Evolutionary conservation across 2,113 vertebrate species (phyloP).

Genomic region (Rhinopomastus cyanomelas): DNA sequence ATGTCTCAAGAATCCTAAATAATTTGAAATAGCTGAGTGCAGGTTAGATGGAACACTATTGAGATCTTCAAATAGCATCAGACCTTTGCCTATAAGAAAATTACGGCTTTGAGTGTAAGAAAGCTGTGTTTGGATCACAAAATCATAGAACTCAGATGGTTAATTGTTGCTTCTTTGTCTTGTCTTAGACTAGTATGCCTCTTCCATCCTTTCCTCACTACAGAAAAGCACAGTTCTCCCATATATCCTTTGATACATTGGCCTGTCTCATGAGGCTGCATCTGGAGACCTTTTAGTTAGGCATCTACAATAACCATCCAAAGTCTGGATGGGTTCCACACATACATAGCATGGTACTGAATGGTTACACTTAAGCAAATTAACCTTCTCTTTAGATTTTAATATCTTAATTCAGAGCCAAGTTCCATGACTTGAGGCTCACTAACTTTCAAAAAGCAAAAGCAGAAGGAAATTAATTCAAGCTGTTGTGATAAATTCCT

Average conservation of each 20-base stretch:
- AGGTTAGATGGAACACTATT: not conserved
- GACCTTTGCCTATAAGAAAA: not conserved
- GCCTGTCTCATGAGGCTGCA: not conserved
- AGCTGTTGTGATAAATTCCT: not conserved
- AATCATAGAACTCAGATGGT: not conserved
- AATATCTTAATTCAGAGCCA: not conserved
- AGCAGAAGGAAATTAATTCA: not conserved
- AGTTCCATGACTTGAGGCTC: not conserved
- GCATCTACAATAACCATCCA: not conserved
- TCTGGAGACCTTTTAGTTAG: not conserved
- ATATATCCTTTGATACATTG: not conserved
- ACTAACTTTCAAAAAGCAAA: not conserved
- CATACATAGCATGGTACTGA: rapidly evolving
- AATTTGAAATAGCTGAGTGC: not conserved
- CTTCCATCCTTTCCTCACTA: not conserved
- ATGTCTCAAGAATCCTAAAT: not conserved
- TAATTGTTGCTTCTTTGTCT: not conserved
- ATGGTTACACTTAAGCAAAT: not conserved
- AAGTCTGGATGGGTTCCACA: not conserved
- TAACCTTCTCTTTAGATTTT: not conserved
- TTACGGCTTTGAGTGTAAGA: not conserved
- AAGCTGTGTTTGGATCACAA: not conserved
- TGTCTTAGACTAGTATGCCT: not conserved
- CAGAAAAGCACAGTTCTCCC: not conserved
- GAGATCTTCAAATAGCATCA: not conserved